Base-by-base conservation (phyloP, 1,140 invertebrate genomes). In the Lordiphosa clarofinis region DNA sequence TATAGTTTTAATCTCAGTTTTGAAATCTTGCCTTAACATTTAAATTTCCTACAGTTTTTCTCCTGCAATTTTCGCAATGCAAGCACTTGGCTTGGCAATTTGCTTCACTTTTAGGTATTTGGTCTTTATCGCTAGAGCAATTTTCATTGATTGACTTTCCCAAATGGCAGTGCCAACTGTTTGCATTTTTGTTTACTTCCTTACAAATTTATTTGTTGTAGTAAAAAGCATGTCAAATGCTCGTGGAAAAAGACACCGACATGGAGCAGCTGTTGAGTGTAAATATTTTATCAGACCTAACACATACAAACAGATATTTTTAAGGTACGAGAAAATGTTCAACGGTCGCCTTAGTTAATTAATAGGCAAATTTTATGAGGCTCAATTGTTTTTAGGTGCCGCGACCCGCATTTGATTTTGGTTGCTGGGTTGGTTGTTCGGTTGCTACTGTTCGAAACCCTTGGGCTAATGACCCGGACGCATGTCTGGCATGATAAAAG, bases 311-410 rank as follows among this genome's bases (percentile, higher is more conserved):
- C 37, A 39, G 37, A 39, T 39, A 39, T 12, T 7, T 39, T 5
- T 15, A 28, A 24, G 6, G 24, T 12, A 21, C 11, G 42, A 28
- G 5, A 40, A 28, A 46, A 46, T 33, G 11, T n/a, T 46, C 43
- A 33, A 28, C 43, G 24, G 43, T 46, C 31, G 43, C 43, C 24
- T 24, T 24, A 46, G 21, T 46, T 46, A 46, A 46, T 46, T 46
- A 46, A 46, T 46, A 46, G 43, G 43, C 43, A 46, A 46, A 46
- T 46, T 46, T 46, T 46, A 46, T 46, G 43, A 28, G 31, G 31
- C 43, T 46, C 43, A 46, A 33, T 46, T 46, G 43, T 46, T 46
- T 31, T 46, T 6, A 21, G 24, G 13, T 8, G 7, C 39, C 4
- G 4, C 43, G 43, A 46, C 43, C 43, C 43, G 43, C 43, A 46